Percentiles rank a stretch among this genome's conserved stretches.
Conservation (phyloP, 1,140 invertebrate species). For the Trichomalopsis sarcophagae region DNA sequence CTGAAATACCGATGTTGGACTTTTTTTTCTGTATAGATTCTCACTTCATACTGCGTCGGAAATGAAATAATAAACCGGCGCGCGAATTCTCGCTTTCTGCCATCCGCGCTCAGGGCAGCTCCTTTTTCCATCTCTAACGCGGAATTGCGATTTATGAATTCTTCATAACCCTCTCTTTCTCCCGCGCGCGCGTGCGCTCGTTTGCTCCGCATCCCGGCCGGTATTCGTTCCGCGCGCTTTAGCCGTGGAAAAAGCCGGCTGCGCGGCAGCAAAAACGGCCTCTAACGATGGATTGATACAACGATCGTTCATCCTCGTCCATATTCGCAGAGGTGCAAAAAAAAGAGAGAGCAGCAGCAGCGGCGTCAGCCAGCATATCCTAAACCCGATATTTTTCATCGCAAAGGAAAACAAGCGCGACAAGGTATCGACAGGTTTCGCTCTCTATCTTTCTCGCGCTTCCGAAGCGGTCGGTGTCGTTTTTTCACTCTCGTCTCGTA, state of each 20-base stretch:
- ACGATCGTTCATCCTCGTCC: conserved; percentile 40
- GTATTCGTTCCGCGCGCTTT: conserved; percentile 12
- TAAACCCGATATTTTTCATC: conserved; percentile 43
- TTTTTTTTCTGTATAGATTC: no score
- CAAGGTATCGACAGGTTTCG: conserved; percentile 47
- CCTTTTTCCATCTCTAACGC: neutral
- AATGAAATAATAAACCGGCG: neutral
- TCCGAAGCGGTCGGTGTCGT: neutral
- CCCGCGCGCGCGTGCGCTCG: neutral
- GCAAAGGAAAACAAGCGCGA: conserved; percentile 45
- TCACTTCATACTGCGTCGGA: no score
- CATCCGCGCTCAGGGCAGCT: neutral
- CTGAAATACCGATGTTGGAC: no score
- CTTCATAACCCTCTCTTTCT: neutral
- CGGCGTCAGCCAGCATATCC: neutral
- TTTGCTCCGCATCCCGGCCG: neutral
- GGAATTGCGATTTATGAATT: conserved; percentile 19
- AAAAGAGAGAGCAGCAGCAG: neutral
- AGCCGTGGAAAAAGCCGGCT: neutral
- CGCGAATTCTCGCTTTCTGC: neutral
- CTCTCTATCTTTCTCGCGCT: neutral
- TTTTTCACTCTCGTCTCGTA: neutral
- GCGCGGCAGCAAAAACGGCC: neutral
- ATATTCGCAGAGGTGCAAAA: conserved; percentile 9
- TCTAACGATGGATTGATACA: conserved; percentile 44